Conservation (phyloP, 2,797 vertebrate species). For the Paramormyrops hopkinsi region DNA sequence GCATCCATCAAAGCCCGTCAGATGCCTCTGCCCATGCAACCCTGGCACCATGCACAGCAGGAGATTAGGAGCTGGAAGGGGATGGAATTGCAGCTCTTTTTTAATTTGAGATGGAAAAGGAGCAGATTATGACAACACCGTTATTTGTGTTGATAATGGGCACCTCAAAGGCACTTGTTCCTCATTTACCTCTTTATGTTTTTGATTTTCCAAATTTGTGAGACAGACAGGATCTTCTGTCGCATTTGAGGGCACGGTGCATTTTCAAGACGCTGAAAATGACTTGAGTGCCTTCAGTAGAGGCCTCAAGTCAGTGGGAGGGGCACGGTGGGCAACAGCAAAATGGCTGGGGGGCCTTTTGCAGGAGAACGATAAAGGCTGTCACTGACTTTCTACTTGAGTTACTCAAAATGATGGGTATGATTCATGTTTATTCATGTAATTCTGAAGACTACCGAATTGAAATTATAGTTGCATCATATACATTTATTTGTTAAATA, state of each 20-base stretch:
- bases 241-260: neutral
- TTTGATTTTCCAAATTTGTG: neutral
- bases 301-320: neutral
- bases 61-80: neutral
- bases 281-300: neutral
- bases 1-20: neutral
- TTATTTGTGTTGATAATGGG: neutral
- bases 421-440: neutral
- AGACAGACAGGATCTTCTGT: neutral
- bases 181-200: slow-evolving; percentile 6
- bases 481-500: neutral
- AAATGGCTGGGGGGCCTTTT: neutral
- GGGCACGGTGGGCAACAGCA: neutral
- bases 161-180: neutral
- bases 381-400: neutral
- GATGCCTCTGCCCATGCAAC: neutral
- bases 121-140: neutral
- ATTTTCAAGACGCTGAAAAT: neutral
- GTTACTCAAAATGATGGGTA: neutral
- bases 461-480: neutral
- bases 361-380: neutral
- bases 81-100: neutral
- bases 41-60: neutral
- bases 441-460: neutral
- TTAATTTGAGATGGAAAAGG: neutral